Evolutionary conservation across 2,888 invertebrate species (phyloP).

Genomic region (Eupithecia subfuscata): DNA sequence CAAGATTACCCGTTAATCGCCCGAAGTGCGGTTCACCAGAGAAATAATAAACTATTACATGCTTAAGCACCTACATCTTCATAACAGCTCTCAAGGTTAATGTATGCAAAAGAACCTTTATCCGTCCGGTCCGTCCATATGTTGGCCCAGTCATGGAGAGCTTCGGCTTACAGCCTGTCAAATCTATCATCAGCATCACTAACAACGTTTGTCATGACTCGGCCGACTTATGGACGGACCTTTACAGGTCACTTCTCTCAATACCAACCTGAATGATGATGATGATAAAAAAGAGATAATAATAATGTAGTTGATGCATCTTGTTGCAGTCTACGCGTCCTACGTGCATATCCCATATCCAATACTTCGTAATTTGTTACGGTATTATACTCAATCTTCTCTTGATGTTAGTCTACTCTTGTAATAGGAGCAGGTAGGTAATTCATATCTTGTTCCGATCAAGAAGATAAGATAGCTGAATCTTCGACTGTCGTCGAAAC

Average conservation of each 20-base stretch:
- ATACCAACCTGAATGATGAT: background rate
- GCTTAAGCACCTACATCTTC: background rate
- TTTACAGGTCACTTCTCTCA: background rate
- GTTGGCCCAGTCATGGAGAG: constrained; percentile 8
- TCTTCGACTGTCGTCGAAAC: background rate
- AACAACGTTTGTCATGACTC: background rate
- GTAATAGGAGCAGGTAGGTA: background rate
- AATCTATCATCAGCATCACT: background rate
- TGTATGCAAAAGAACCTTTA: constrained; percentile 21
- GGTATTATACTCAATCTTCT: constrained; percentile 34
- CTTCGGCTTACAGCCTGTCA: background rate
- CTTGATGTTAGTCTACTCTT: background rate
- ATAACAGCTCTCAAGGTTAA: background rate
- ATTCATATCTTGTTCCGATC: background rate
- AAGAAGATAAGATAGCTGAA: background rate
- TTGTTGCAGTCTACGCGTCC: constrained; percentile 21
- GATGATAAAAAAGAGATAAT: background rate
- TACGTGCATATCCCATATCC: constrained; percentile 38
- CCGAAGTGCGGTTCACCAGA: constrained; percentile 13
- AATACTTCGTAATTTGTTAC: constrained; percentile 43
- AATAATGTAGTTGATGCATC: background rate
- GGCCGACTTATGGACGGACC: background rate
- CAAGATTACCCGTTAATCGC: constrained; percentile 17
- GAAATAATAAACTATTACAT: constrained; percentile 6
- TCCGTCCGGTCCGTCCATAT: constrained; percentile 20